Conservation (phyloP, 1,140 invertebrate species). For the Pissodes strobi region DNA sequence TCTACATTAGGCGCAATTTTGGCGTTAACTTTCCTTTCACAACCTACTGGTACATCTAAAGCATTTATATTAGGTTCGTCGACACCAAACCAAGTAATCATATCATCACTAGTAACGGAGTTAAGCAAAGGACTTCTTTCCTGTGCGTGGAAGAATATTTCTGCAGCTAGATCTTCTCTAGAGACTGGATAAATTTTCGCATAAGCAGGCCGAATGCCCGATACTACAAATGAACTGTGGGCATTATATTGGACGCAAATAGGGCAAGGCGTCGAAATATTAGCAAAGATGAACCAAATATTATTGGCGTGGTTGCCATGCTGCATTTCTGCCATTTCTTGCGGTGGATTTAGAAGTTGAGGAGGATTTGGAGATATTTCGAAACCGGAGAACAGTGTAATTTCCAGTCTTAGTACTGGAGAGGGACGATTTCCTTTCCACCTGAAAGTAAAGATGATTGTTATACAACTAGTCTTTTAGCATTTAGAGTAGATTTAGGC, state of each 20-base stretch:
- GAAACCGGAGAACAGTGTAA: constrained; percentile 67
- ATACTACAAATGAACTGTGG: constrained; percentile 62
- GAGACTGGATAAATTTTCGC: constrained; percentile 64
- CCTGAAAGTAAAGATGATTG: too few species aligned
- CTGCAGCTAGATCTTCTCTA: constrained; percentile 63
- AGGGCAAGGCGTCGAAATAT: constrained; percentile 63
- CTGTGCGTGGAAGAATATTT: constrained; percentile 65
- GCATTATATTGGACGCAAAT: constrained; percentile 64
- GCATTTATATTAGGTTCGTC: constrained; percentile 50
- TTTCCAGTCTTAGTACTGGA: constrained; percentile 64
- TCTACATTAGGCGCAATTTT: background rate
- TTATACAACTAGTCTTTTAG: too few species aligned
- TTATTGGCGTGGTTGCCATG: constrained; percentile 63
- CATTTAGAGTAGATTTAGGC: too few species aligned
- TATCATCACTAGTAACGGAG: constrained; percentile 65
- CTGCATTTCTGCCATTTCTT: constrained; percentile 61
- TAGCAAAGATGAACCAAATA: constrained; percentile 68
- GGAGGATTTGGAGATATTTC: constrained; percentile 56
- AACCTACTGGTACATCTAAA: constrained; percentile 3
- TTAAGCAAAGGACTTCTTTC: constrained; percentile 59
- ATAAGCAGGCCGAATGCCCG: constrained; percentile 64
- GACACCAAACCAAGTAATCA: constrained; percentile 68
- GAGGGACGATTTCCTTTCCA: constrained; percentile 65
- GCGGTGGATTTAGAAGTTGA: constrained; percentile 55
- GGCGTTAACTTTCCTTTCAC: constrained; percentile 4